These are phyloP conservation scores for Mionectes olivaceus DNA, from an alignment of 2,797 vertebrate species.

Conservation along the genomic window DNA sequence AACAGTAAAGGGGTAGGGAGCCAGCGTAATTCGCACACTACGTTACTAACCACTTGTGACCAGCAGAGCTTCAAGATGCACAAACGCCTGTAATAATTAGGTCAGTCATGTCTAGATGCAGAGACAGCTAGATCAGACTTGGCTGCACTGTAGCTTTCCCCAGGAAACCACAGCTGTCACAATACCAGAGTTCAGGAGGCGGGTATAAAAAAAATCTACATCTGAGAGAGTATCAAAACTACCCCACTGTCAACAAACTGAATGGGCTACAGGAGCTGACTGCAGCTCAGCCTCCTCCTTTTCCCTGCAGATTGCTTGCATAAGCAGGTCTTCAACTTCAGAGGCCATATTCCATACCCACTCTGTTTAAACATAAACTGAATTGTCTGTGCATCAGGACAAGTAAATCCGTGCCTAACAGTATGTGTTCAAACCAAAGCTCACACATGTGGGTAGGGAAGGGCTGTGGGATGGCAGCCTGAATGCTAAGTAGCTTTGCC, in stretches of 20 bases:
- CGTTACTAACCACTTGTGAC: constrained; percentile 15
- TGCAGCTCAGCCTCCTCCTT: not conserved
- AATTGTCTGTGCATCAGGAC: not conserved
- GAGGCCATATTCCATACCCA: not conserved
- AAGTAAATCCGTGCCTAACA: not conserved
- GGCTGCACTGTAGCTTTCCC: not conserved
- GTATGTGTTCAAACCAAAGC: not conserved
- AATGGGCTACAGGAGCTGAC: not conserved
- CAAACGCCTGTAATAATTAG: constrained; percentile 14
- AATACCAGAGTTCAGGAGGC: not conserved
- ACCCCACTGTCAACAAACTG: not conserved
- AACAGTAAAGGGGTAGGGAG: not conserved
- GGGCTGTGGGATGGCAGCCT: not conserved
- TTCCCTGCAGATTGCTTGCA: not conserved
- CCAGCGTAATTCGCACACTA: not conserved
- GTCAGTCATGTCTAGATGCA: not conserved
- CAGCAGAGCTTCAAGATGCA: not conserved
- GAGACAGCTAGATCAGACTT: not conserved
- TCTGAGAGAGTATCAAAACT: not conserved
- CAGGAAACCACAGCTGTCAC: not conserved
- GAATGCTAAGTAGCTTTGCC: not conserved
- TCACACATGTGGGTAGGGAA: not conserved
- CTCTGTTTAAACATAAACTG: not conserved
- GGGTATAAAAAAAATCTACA: not conserved
- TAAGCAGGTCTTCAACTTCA: not conserved